These are phyloP conservation scores for Drosophila recens DNA, from an alignment of 2,888 invertebrate species.

Conservation along the genomic window DNA sequence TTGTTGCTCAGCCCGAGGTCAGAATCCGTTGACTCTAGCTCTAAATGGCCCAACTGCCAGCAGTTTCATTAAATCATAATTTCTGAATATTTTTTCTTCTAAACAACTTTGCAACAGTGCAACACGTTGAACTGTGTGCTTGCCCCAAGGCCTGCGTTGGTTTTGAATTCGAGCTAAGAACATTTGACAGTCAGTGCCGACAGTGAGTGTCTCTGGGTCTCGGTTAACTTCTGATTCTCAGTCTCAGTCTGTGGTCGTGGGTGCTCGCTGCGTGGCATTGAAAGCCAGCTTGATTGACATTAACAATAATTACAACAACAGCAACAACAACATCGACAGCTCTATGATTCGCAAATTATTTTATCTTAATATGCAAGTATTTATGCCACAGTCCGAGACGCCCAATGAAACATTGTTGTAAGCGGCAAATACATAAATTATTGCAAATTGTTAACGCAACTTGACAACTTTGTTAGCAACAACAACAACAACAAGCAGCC, in stretches of 20 bases:
- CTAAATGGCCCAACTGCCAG: conserved; percentile 33
- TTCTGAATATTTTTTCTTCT: conserved; percentile 13
- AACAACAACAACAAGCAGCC: conserved; percentile 2
- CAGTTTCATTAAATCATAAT: conserved; percentile 50
- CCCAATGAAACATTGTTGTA: conserved; percentile 63
- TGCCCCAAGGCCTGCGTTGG: conserved; percentile 58
- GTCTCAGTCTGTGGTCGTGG: conserved; percentile 44
- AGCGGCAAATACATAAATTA: conserved; percentile 63
- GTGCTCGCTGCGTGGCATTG: conserved; percentile 47
- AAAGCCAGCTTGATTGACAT: conserved; percentile 29
- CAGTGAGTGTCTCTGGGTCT: conserved; percentile 46
- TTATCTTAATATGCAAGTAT: conserved; percentile 62
- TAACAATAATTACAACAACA: conserved; percentile 19
- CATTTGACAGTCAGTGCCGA: conserved; percentile 46
- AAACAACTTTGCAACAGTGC: conserved; percentile 15
- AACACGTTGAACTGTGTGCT: conserved; percentile 18
- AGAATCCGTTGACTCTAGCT: conserved; percentile 11
- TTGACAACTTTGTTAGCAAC: conserved; percentile 40
- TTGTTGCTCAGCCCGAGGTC: conserved; percentile 50
- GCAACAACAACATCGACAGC: conserved; percentile 7
- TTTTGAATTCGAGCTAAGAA: conserved; percentile 61
- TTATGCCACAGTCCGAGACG: conserved; percentile 24
- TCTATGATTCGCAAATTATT: conserved; percentile 35
- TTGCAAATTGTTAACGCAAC: conserved; percentile 60
- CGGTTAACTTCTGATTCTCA: conserved; percentile 30